These are phyloP conservation scores for Cheiracanthium punctorium DNA, from an alignment of 2,888 invertebrate genomes.

Conservation along the genomic window DNA sequence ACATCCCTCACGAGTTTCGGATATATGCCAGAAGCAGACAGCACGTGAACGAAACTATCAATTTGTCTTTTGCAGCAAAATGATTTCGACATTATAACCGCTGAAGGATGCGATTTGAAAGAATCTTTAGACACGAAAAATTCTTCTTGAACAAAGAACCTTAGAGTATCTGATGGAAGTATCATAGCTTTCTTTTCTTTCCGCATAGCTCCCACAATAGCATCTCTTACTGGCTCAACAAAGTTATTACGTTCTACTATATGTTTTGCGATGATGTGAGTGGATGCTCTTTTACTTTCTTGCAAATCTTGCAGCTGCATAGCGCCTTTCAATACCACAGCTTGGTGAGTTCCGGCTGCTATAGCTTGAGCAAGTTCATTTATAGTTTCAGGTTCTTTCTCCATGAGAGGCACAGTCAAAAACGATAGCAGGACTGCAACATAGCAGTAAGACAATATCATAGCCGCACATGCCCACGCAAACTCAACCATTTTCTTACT, in stretches of 20 bases:
- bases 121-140: background rate
- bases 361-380: conserved; percentile 18
- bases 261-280: conserved; percentile 4
- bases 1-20: background rate
- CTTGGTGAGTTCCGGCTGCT: conserved; percentile 1
- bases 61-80: background rate
- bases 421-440: conserved; percentile 25
- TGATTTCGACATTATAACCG: background rate
- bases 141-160: background rate
- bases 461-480: background rate
- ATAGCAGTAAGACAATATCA: conserved; percentile 26
- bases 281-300: background rate
- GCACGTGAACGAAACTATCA: background rate
- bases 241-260: conserved; percentile 13
- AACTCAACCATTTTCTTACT: conserved; percentile 5
- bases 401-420: conserved; percentile 15
- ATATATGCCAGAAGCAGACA: background rate
- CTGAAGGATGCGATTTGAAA: background rate
- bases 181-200: background rate
- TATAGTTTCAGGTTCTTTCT: background rate
- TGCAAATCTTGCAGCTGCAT: background rate
- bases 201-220: background rate
- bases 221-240: background rate
- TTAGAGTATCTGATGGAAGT: background rate
- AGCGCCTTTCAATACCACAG: conserved; percentile 14